Evolutionary conservation across 1,140 invertebrate species (phyloP), one percentile per base, ranked within the genome.

Genomic region (Wasmannia auropunctata): DNA sequence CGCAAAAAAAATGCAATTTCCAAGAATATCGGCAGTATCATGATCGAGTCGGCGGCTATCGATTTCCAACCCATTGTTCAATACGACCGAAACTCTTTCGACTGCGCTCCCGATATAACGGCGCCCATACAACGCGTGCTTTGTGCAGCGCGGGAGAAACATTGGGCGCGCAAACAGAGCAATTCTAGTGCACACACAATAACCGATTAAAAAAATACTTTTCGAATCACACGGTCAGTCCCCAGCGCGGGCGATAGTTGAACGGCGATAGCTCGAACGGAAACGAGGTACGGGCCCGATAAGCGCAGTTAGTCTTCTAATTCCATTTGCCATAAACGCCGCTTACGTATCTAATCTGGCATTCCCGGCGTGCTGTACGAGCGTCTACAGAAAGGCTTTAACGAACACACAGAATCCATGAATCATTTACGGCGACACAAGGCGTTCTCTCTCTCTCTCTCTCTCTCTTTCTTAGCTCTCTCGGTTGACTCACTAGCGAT

Each of bases 301-400:
- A 91, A 91, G 75, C 77, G 74, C 74, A 75, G 65, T 79, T 86
- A 81, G 77, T 92, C 87, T 88, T 88, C 85, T 91, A 91, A 92
- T 92, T 91, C 80, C 80, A 89, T 85, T 88, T 83, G 86, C 81
- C 90, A 89, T 90, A 90, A 92, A 92, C 85, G 88, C 86, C 62
- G 86, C 91, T 92, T 91, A 89, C 90, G 83, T 91, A 92, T 92
- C 91, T 92, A 92, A 92, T 92, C 91, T 89, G 85, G 74, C 87
- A 90, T 92, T 88, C 86, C 11, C 67, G n/a, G 62, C 65, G 62
- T 62, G 62, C 58, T 70, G 81, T 63, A 85, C 51, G 34, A 84
- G 43, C 85, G 85, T 87, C 83, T 83, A 81, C 65, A 76, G 84
- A 91, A 91, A 79, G 90, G 67, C 85, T 90, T 88, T 85, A 91